Conservation (phyloP, 2,797 vertebrate genomes). For the Acanthopagrus latus region DNA sequence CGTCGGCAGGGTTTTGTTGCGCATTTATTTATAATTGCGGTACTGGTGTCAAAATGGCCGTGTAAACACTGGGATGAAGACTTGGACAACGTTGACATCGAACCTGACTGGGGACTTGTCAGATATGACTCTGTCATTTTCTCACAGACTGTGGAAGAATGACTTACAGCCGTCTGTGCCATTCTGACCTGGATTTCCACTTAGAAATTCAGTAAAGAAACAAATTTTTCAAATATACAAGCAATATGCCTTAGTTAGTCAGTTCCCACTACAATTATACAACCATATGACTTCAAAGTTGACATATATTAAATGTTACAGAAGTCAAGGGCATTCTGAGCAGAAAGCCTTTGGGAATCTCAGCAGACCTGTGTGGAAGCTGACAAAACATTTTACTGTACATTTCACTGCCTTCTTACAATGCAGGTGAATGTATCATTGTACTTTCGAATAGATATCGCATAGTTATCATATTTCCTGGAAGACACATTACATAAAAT, state of each 20-base stretch:
- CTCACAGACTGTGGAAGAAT: background rate
- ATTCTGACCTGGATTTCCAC: background rate
- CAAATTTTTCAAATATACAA: no score
- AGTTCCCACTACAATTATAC: background rate
- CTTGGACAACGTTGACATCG: background rate
- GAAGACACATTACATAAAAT: background rate
- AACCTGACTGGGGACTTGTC: no score
- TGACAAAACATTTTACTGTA: background rate
- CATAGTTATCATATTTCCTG: background rate
- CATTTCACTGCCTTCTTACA: background rate
- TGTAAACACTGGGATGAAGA: background rate
- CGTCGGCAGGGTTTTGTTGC: background rate
- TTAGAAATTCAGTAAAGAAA: background rate
- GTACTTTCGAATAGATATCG: background rate
- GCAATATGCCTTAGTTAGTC: background rate
- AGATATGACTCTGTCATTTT: background rate
- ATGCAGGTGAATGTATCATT: background rate
- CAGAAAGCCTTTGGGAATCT: background rate
- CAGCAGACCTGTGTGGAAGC: background rate
- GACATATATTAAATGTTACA: background rate
- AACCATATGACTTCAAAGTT: background rate
- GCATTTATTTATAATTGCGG: background rate
- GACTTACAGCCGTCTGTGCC: background rate
- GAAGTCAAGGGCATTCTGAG: fast-evolving
- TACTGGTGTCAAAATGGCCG: background rate